Base-by-base conservation (phyloP, 2,888 invertebrate genomes). In the Thymelicus sylvestris region DNA sequence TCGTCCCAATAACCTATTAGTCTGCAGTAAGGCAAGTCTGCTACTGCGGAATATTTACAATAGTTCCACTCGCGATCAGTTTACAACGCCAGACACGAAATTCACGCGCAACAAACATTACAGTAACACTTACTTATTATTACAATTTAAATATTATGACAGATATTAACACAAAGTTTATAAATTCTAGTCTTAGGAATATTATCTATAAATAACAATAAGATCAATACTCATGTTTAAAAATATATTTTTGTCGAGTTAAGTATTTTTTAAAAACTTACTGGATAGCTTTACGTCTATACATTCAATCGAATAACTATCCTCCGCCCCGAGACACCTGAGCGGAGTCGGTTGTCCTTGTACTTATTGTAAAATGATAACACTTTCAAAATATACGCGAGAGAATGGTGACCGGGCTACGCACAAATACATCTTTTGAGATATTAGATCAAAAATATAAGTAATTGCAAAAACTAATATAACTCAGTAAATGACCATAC, bases 121-220 rank as follows among this genome's bases (percentile, higher is more conserved):
- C 44, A 70, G 64, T 65, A 61, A 71, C 71, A 60, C 70, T 66
- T 64, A 69, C 55, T 62, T 60, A 70, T 47, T 59, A 71, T 66
- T 66, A 61, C 59, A 71, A 70, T 66, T 61, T 71, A 71, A 74
- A 76, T 73, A 74, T 76, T 74, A 76, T 73, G 75, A 77, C 72
- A 72, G 71, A 31, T 72, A 74, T 73, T 70, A 72, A 74, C 73
- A 77, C 68, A 64, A 62, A 71, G 60, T 74, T 73, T 73, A 67
- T 72, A 72, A 57, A 73, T 44, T 66, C 71, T 71, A 71, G 61
- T 66, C 71, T 66, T 71, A 71, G 71, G 71, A 71, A 71, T 69
- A 69, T 71, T 61, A 66, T 66, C 41, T 52, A 71, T 66, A 66
- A 52, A 65, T 64, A 65, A 70, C 65, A 65, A 61, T 71, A 71